These are phyloP conservation scores for Porites lobata DNA, from an alignment of 92 coral and sea anemone species.

Conservation along the genomic window DNA sequence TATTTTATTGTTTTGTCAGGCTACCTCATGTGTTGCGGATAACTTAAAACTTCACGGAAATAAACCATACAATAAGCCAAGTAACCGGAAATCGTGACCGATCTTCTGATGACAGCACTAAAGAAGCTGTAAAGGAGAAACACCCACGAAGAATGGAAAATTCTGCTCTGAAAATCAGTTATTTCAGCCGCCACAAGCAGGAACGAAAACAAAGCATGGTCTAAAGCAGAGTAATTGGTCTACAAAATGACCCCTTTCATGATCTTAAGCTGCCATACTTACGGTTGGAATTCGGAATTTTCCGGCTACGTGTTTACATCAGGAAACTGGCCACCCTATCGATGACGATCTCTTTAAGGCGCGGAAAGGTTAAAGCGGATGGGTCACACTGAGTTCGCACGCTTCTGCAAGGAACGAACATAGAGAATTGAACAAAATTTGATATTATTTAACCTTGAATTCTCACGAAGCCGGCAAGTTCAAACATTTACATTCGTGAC, in stretches of 20 bases:
- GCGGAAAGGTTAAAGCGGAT: not conserved
- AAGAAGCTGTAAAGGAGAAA: not conserved
- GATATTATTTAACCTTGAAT: too few relatives aligned
- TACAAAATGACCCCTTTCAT: not conserved
- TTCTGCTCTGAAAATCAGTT: not conserved
- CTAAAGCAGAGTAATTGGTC: not conserved
- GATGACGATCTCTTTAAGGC: not conserved
- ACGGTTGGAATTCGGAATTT: not conserved
- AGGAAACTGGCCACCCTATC: conserved; percentile 4
- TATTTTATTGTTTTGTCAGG: conserved; percentile 32
- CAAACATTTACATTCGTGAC: too few relatives aligned
- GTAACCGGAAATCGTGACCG: conserved; percentile 24
- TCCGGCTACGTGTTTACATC: conserved; percentile 19
- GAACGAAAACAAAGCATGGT: not conserved
- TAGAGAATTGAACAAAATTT: too few relatives aligned
- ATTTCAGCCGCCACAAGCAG: too few relatives aligned
- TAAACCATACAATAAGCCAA: conserved; percentile 74
- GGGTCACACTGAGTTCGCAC: not conserved
- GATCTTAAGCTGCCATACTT: not conserved
- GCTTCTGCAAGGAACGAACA: not conserved
- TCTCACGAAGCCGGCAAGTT: too few relatives aligned
- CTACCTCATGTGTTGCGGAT: conserved; percentile 55
- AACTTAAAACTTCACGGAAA: conserved; percentile 66
- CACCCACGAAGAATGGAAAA: conserved; percentile 13
- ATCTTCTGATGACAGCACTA: conserved; percentile 23